These are phyloP conservation scores for Gopherus flavomarginatus DNA, from an alignment of 2,113 vertebrate species.

Conservation along the genomic window DNA sequence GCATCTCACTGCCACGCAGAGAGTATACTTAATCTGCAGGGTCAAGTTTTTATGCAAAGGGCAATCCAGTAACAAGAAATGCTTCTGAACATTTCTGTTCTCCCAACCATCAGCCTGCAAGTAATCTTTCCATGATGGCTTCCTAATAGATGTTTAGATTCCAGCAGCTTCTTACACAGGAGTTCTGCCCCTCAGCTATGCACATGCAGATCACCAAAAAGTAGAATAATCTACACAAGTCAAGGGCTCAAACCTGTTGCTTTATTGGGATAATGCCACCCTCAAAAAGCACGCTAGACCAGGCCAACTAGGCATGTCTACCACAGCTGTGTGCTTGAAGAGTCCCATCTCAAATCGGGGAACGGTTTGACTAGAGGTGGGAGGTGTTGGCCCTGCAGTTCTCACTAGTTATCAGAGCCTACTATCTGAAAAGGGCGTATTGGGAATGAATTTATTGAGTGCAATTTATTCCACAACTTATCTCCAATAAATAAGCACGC, in stretches of 20 bases:
- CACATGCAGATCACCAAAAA: neutral
- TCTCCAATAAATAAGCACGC: neutral
- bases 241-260: neutral
- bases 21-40: neutral
- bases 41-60: neutral
- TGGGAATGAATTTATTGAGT: neutral
- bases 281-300: neutral
- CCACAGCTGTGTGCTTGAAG: neutral
- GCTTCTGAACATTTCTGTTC: neutral
- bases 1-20: neutral
- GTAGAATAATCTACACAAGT: neutral
- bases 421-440: neutral
- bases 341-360: neutral
- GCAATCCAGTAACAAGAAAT: neutral
- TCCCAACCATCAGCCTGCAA: neutral
- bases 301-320: neutral
- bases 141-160: neutral
- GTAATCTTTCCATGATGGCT: neutral
- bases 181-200: neutral
- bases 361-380: neutral
- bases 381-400: neutral
- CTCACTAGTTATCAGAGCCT: neutral
- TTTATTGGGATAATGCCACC: neutral
- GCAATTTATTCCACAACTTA: slow-evolving; percentile 14
- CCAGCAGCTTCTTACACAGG: neutral